Evolutionary conservation across 2,797 vertebrate species (phyloP), one percentile per base, ranked within the genome.

Genomic region (Sebastolobus altivelis): DNA sequence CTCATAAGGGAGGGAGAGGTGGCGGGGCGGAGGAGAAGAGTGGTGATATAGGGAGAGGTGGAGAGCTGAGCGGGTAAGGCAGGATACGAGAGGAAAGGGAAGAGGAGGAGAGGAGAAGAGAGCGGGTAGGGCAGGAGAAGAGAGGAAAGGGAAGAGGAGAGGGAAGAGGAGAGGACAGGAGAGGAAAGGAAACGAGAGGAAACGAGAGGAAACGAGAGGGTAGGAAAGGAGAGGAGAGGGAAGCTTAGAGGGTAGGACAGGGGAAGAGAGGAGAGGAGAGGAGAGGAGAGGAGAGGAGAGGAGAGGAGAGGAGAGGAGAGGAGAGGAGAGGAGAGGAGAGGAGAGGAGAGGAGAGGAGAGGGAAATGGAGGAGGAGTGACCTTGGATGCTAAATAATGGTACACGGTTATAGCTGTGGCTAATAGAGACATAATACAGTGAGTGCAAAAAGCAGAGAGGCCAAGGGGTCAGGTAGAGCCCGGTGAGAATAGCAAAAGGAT

Each of bases 331-430:
- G 62, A 65, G 46, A 79, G 10, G 25, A 43, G 67, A 63, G 38
- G 80, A 27, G 46, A 49, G 22, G 12, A 5, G 38, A 63, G 33
- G 6, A 60, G 59, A 74, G 78, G 25, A 59, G 71, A 37, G 46
- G 6, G 49, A 16, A 68, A 68, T 66, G 29, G 75, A 85, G 61
- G 38, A 76, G 56, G 73, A 81, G 80, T 90, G 92, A 94, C 93
- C 93, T 94, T 93, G 89, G 88, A 72, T 81, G 87, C 80, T 88
- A 87, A 89, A 90, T 87, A 90, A 84, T 63, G 80, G 88, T 80
- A 83, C 81, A 77, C 37, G 59, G 89, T 88, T 90, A 90, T 80
- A 86, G 83, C 88, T 77, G 72, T 37, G 79, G 82, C 90, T 94
- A 92, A 95, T 91, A 86, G 88, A 94, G 89, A 93, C 78, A 29